Evolutionary conservation across 2,888 invertebrate species (phyloP), one percentile per base, ranked within the genome.

Genomic region (Marasmarcha lunaedactyla): DNA sequence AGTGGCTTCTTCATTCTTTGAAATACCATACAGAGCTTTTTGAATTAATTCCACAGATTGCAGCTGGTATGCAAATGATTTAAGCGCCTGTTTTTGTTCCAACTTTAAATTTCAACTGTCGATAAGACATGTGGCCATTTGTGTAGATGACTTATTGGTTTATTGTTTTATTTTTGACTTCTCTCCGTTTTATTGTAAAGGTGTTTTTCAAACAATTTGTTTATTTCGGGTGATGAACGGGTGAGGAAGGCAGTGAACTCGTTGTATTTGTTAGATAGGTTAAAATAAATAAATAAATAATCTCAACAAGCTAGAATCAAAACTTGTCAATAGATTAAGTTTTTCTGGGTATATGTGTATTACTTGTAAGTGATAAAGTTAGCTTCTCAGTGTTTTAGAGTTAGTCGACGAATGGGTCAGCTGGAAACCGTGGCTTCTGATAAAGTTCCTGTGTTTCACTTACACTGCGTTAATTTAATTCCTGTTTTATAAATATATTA

Each of bases 381-480:
- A 83, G 83, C 83, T 83, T 83, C 74, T 83, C 83, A 78, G 71
- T 83, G 83, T 79, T 78, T 81, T 83, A 83, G 81, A 73, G 76
- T 83, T 83, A 83, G 81, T 81, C 79, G 83, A 83, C 83, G 78
- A 71, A 77, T 83, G 83, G 61, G 83, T 74, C 81, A 63, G 71
- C 67, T 73, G 77, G 63, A 55, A 58, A 62, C 59, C 71, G 56
- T 69, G 73, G 54, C 9, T 74, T 77, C 58, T 72, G 76, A 83
- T 71, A 79, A 81, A 77, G 71, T 67, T 71, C 74, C 73, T 76
- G 56, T 46, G 42, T 30, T 6, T 25, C 9, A 5, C 9, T 25
- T 25, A 25, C 5, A 6, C 25, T 25, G 25, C 9, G 5, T 25
- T 5, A 25, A 25, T 25, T 25, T 6, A 25, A 25, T 25, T 25